Base-by-base conservation (phyloP, 2,888 invertebrate genomes). In the Chaetoderma sp. region DNA sequence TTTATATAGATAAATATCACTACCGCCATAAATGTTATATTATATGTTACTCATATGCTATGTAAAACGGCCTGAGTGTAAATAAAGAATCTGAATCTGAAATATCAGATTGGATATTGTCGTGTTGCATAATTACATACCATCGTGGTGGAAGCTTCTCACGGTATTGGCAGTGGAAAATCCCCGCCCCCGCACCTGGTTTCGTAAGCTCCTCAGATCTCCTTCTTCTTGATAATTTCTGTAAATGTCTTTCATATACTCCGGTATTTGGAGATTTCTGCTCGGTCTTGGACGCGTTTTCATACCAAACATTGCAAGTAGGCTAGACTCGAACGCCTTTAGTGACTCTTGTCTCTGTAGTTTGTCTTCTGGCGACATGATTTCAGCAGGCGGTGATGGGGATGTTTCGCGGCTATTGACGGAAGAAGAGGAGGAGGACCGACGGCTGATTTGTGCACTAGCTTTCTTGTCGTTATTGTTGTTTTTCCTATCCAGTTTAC, bases 221-320 rank as follows among this genome's bases (percentile, higher is more conserved):
- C 90, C 90, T 79, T 88, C 90, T 81, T 88, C 90, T 86, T 89
- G 90, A 75, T 92, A 91, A 77, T 89, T 88, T 70, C 89, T 88
- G 88, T 95, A 95, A 71, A 96, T 89, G 83, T 93, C 90, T 86
- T 92, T 90, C 90, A 96, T 91, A 77, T 92, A 92, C 80, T 92
- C 91, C 68, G 95, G 95, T 83, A 96, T 90, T 59, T 89, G 88
- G 64, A 89, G 88, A 77, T 90, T 77, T 39, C 74, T 68, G 27
- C 73, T 74, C 39, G 89, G 87, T 84, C 85, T 88, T 71, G 89
- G 92, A 86, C 90, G 86, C 68, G 85, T 87, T 68, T 87, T 86
- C 75, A 91, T 87, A 45, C 91, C 91, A 76, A 91, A 88, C 86
- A 91, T 83, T 80, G 91, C 88, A 84, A 93, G 88, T 27, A 92